phyloP scores from a whole-genome alignment of 2,113 vertebrate genomes.

The Orcinus orca region DNA sequence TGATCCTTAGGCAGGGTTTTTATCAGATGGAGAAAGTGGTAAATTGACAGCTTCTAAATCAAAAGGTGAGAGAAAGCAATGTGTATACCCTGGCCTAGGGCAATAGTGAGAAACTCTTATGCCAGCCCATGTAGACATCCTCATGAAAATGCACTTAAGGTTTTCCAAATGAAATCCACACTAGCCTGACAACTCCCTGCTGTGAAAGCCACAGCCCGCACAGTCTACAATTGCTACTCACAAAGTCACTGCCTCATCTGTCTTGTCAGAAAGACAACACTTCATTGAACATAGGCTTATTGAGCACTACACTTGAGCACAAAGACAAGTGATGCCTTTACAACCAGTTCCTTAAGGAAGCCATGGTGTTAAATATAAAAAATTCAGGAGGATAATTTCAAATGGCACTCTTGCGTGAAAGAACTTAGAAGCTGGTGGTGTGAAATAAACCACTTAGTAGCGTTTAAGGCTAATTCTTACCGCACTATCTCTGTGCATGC shows the following conservation, averaged over 20 bases:
- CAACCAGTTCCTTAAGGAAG: neutral
- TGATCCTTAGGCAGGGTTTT: neutral
- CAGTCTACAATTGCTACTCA: neutral
- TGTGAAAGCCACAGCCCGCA: neutral
- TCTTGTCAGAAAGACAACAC: slow-evolving; percentile 52
- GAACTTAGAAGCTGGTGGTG: neutral
- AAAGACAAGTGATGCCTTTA: slow-evolving; percentile 39
- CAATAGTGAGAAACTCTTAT: neutral
- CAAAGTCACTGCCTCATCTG: neutral
- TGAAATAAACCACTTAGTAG: neutral
- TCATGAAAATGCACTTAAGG: neutral
- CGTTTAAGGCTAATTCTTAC: neutral
- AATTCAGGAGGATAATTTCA: neutral
- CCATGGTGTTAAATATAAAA: neutral
- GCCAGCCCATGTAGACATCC: neutral
- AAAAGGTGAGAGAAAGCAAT: neutral
- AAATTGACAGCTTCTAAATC: slow-evolving; percentile 15
- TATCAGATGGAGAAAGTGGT: slow-evolving; percentile 19
- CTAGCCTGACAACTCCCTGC: slow-evolving; percentile 43
- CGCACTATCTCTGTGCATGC: neutral
- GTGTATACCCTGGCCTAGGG: neutral
- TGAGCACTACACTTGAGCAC: neutral
- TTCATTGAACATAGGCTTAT: rapidly evolving
- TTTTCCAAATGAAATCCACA: neutral
- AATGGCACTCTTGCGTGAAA: neutral